Evolutionary conservation across 2,113 vertebrate genomes (phyloP).

Genomic region (Centropus unirufus): DNA sequence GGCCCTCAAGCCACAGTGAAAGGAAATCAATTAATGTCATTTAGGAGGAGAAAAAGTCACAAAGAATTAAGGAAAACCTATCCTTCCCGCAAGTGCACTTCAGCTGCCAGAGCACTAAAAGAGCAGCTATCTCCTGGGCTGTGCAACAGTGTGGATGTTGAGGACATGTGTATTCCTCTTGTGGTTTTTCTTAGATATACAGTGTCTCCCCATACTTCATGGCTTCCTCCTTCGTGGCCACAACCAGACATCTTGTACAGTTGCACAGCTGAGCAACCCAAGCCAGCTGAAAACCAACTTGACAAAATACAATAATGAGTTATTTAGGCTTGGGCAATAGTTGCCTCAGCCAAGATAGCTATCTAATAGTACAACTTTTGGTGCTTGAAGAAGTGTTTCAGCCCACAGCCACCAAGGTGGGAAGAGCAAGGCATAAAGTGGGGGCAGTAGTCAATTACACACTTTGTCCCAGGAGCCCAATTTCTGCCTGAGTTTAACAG

Average conservation of each 20-base stretch:
- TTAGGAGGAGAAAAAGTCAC: not conserved
- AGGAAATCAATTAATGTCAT: not conserved
- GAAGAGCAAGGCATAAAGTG: not conserved
- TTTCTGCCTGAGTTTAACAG: not conserved
- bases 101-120: not conserved
- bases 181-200: not conserved
- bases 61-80: not conserved
- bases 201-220: accelerated
- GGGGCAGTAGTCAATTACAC: not conserved
- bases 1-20: accelerated
- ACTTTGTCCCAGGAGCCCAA: not conserved
- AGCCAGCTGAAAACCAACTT: not conserved
- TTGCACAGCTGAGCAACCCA: not conserved
- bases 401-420: not conserved
- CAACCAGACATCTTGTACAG: accelerated
- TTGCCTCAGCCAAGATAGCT: not conserved
- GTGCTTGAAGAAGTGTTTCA: not conserved
- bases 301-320: not conserved
- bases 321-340: accelerated
- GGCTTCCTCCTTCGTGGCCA: not conserved
- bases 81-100: not conserved
- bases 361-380: not conserved
- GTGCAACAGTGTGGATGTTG: not conserved
- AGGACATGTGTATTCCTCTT: not conserved
- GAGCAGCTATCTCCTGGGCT: not conserved